These are phyloP conservation scores for Chaetodon auriga DNA, from an alignment of 2,113 vertebrate species.

Conservation along the genomic window DNA sequence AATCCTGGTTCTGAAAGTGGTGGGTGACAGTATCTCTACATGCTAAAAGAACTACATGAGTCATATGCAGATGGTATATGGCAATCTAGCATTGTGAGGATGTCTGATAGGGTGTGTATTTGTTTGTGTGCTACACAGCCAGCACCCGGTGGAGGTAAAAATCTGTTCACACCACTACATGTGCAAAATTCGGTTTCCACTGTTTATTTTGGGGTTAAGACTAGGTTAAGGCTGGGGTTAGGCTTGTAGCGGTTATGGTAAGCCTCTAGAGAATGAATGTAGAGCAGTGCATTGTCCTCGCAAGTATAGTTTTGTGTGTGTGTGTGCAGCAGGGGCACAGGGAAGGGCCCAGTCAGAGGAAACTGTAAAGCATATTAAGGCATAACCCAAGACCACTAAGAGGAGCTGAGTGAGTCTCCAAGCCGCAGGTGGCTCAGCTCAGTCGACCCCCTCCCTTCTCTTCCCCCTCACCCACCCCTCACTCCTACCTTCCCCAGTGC, in stretches of 20 bases:
- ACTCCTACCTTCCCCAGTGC: conserved; percentile 25
- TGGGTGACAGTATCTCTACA: conserved; percentile 33
- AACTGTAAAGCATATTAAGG: conserved; percentile 74
- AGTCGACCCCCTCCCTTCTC: background rate
- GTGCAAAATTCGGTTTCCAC: conserved; percentile 23
- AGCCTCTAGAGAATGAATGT: conserved; percentile 32
- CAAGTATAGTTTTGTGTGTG: conserved; percentile 15
- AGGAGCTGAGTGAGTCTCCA: conserved; percentile 72
- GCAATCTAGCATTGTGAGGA: conserved; percentile 20
- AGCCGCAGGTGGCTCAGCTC: conserved; percentile 73
- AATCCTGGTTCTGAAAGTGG: conserved; percentile 27
- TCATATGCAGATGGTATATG: conserved; percentile 45
- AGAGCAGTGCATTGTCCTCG: conserved; percentile 28
- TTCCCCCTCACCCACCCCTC: background rate
- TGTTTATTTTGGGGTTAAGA: conserved; percentile 36
- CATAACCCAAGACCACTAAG: conserved; percentile 76
- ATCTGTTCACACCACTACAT: conserved; percentile 48
- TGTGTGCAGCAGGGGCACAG: conserved; percentile 26
- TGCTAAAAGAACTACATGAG: conserved; percentile 54
- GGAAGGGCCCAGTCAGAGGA: conserved; percentile 57
- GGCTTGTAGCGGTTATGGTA: conserved; percentile 46
- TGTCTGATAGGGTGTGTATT: background rate
- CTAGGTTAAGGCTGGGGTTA: conserved; percentile 39
- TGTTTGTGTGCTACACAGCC: background rate
- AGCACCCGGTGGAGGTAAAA: background rate